Conservation (phyloP, 2,797 vertebrate genomes). For the Acanthurus tractus region DNA sequence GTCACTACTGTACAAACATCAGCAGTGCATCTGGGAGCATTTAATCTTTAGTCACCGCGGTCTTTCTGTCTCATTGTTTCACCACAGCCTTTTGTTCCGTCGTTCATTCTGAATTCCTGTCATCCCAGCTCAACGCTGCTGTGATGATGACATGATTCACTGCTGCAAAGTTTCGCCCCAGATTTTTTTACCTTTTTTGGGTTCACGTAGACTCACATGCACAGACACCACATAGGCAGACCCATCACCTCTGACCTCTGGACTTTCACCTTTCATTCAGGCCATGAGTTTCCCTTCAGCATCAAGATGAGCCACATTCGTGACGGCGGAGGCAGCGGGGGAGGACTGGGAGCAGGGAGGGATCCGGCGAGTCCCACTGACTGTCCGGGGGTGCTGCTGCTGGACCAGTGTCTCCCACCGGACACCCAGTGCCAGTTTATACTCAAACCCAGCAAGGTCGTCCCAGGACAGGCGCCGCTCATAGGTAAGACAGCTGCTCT, state of each 20-base stretch:
- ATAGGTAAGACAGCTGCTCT: constrained; percentile 81
- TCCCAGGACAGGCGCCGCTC: constrained; percentile 80
- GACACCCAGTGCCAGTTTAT: constrained; percentile 96
- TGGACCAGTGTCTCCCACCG: constrained; percentile 91
- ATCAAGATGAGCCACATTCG: constrained; percentile 97
- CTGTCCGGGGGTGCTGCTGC: constrained; percentile 88
- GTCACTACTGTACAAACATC: constrained; percentile 18
- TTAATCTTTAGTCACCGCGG: constrained; percentile 31
- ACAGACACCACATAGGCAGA: constrained; percentile 35
- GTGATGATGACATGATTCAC: neutral
- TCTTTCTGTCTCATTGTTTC: constrained; percentile 34
- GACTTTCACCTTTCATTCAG: constrained; percentile 78
- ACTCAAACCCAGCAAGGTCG: constrained; percentile 91
- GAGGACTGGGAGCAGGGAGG: constrained; percentile 54
- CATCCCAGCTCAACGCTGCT: constrained; percentile 16
- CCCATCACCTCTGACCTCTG: constrained; percentile 53
- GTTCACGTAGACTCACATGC: neutral
- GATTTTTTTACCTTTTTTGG: constrained; percentile 14
- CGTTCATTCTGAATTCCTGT: constrained; percentile 33
- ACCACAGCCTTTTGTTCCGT: constrained; percentile 48
- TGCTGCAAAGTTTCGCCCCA: neutral
- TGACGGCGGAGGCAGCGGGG: constrained; percentile 69
- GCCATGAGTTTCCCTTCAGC: constrained; percentile 95
- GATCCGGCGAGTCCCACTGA: constrained; percentile 79
- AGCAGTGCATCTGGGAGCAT: constrained; percentile 23